Conservation (phyloP, 2,797 vertebrate species). For the Centroberyx gerrardi region DNA sequence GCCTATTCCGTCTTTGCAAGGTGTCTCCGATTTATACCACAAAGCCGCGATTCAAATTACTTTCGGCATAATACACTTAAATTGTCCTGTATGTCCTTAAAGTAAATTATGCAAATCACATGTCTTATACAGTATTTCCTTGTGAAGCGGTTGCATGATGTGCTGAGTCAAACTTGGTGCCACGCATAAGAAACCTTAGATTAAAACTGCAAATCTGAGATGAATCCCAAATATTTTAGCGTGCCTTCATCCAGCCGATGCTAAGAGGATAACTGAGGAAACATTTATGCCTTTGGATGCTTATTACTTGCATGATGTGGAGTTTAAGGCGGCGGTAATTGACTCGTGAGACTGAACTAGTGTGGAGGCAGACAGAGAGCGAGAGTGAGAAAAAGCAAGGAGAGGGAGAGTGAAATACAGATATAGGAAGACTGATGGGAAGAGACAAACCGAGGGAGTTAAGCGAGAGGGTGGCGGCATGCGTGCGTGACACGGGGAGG, state of each 20-base stretch:
- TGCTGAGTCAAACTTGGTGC: conserved; percentile 45
- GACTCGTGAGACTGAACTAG: background rate
- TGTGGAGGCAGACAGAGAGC: background rate
- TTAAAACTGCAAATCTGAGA: conserved; percentile 33
- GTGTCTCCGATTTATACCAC: background rate
- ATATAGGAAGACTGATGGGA: conserved; percentile 31
- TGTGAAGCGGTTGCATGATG: conserved; percentile 23
- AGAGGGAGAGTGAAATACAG: conserved; percentile 14
- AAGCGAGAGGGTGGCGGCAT: conserved; percentile 32
- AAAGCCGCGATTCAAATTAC: background rate
- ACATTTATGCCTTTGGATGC: background rate
- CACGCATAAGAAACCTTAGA: conserved; percentile 42
- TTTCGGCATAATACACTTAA: too few relatives aligned
- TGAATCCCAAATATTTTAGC: conserved; percentile 20
- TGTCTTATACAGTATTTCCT: conserved; percentile 27
- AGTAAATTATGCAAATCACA: conserved; percentile 39
- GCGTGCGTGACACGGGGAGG: conserved; percentile 37
- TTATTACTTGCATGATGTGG: background rate
- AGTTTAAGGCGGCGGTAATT: background rate
- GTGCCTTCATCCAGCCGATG: background rate
- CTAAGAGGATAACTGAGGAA: conserved; percentile 1
- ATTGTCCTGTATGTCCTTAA: background rate
- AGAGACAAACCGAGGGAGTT: conserved; percentile 43
- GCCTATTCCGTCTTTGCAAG: background rate
- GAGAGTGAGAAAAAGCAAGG: background rate